phyloP scores from a whole-genome alignment of 2,113 vertebrate genomes.

The Delphinus delphis region DNA sequence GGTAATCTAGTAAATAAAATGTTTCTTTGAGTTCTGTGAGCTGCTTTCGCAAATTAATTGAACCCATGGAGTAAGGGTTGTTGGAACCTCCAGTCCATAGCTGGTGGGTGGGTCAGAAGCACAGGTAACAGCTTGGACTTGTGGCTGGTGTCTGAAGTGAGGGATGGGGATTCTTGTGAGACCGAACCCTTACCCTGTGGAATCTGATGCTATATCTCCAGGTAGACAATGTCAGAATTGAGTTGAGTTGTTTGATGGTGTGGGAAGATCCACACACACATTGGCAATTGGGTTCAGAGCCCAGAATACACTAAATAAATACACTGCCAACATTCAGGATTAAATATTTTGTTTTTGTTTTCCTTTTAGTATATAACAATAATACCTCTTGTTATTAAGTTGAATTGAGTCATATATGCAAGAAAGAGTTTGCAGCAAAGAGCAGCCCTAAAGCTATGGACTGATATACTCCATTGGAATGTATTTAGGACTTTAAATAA shows the following conservation, averaged over 20 bases:
- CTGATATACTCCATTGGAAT: neutral
- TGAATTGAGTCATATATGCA: neutral
- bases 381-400: neutral
- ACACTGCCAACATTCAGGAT: neutral
- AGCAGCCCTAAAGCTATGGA: neutral
- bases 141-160: neutral
- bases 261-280: neutral
- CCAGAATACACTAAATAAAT: neutral
- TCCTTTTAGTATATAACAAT: neutral
- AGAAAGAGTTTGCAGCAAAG: neutral
- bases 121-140: neutral
- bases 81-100: neutral
- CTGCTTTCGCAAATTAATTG: neutral
- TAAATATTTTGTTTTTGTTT: constrained; percentile 25
- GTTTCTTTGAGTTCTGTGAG: neutral
- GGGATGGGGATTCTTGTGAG: neutral
- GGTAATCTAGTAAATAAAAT: neutral
- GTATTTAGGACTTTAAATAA: constrained; percentile 30
- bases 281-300: neutral
- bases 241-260: neutral
- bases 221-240: neutral
- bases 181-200: neutral
- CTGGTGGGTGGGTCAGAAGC: neutral
- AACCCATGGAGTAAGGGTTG: neutral
- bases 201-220: neutral